Base-by-base conservation (phyloP, 2,888 invertebrate species). In the Mycogona germanica region DNA sequence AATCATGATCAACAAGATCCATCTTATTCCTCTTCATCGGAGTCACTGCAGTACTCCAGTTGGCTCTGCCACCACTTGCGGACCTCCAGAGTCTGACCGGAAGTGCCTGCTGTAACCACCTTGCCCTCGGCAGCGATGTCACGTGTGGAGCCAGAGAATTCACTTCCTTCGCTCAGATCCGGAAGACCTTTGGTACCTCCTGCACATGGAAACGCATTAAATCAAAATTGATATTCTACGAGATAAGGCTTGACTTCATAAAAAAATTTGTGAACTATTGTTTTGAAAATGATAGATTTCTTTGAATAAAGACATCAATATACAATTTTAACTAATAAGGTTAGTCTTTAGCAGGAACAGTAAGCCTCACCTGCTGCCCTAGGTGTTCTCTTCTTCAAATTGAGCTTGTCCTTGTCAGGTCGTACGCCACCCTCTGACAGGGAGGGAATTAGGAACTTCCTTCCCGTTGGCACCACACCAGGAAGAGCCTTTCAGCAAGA, bases 51-150 rank as follows among this genome's bases (percentile, higher is more conserved):
- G 48, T 78, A 78, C 32, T 77, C 74, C 35, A 87, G 74, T 66
- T 85, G 86, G 63, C 83, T 81, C 64, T 78, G 78, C 88, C 87
- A 88, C 88, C 88, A 88, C 64, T 84, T 81, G 63, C 79, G 78
- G 55, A 87, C 83, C 70, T 87, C 87, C 62, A 78, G 76, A 62
- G 84, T 77, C 2, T 77, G 72, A 25, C 50, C 50, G 59, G 72
- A 76, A 3, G 75, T 71, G 32, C 74, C 68, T 66, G 76, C 76
- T 26, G 77, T 74, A 46, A 65, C 61, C 5, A 64, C 58, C 56
- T 59, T 54, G 66, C 55, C 72, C 5, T 46, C 37, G 9, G 17
- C 23, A 14, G 51, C 32, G 25, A 46, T 28, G 30, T 58, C 58
- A 40, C 48, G 30, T 19, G 46, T 50, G 4, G 53, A 45, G 21